Evolutionary conservation across 2,888 invertebrate species (phyloP).

Genomic region (Cantharis nigra): DNA sequence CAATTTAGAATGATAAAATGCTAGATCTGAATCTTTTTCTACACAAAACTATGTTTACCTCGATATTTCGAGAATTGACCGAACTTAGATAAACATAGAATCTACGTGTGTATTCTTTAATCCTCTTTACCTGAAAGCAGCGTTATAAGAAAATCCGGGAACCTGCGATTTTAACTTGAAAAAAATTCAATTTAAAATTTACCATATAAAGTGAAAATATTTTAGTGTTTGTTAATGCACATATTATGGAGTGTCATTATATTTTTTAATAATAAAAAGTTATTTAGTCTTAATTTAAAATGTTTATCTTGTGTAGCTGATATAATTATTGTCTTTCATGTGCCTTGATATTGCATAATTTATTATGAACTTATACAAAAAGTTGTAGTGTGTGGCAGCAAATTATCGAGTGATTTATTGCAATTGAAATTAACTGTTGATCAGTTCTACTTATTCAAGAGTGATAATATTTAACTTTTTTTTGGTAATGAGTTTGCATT

Average conservation of each 20-base stretch:
- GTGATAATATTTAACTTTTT: not conserved
- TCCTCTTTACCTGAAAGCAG: not conserved
- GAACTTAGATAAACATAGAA: not conserved
- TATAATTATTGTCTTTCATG: not conserved
- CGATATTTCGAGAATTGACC: too few species aligned
- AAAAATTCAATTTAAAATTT: not conserved
- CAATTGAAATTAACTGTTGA: not conserved
- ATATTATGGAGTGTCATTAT: not conserved
- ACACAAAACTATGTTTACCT: too few species aligned
- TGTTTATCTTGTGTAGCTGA: not conserved
- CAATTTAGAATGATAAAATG: too few species aligned
- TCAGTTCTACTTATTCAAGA: not conserved
- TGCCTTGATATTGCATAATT: not conserved
- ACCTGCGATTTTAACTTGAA: not conserved
- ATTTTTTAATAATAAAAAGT: not conserved
- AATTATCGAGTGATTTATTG: not conserved
- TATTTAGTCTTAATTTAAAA: not conserved
- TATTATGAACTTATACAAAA: not conserved
- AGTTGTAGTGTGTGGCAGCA: not conserved
- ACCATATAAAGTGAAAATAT: not conserved
- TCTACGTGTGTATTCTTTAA: not conserved
- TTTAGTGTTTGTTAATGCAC: not conserved
- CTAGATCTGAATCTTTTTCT: too few species aligned
- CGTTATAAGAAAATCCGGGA: too few species aligned
- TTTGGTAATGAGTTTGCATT: not conserved